These are phyloP conservation scores for Belonocnema kinseyi DNA, from an alignment of 1,140 invertebrate species.

Conservation along the genomic window DNA sequence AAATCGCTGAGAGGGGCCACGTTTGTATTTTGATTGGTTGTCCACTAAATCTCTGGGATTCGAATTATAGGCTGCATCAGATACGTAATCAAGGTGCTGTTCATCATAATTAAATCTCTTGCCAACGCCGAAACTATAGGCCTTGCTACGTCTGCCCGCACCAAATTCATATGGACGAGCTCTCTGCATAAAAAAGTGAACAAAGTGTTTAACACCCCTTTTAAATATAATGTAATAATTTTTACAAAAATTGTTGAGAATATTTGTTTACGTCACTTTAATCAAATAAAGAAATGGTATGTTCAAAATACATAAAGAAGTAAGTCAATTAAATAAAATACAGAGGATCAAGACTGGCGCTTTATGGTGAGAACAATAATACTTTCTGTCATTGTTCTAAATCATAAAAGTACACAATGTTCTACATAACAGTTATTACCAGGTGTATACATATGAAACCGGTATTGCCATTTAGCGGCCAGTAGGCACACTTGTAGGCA, in stretches of 20 bases:
- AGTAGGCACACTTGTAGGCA: too few species aligned
- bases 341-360: too few species aligned
- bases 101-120: constrained; percentile 60
- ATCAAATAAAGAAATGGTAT: too few species aligned
- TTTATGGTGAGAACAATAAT: too few species aligned
- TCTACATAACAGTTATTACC: too few species aligned
- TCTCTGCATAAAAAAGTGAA: constrained; percentile 48
- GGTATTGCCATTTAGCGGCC: too few species aligned
- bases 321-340: too few species aligned
- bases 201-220: not conserved
- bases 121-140: constrained; percentile 75
- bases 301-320: too few species aligned
- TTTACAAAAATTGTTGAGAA: not conserved
- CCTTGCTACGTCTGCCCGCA: constrained; percentile 76
- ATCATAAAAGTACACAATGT: too few species aligned
- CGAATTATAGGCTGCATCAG: constrained; percentile 1
- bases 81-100: not conserved
- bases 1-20: constrained; percentile 2
- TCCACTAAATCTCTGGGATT: not conserved
- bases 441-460: too few species aligned
- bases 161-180: constrained; percentile 77
- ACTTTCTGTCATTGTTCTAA: too few species aligned
- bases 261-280: too few species aligned
- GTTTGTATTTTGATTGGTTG: not conserved
- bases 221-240: not conserved